A percentile compares a stretch with the other conserved stretches of the same genome.
Evolutionary conservation across 2,888 invertebrate species (phyloP).

Genomic region (Acanthosepion pharaonis): DNA sequence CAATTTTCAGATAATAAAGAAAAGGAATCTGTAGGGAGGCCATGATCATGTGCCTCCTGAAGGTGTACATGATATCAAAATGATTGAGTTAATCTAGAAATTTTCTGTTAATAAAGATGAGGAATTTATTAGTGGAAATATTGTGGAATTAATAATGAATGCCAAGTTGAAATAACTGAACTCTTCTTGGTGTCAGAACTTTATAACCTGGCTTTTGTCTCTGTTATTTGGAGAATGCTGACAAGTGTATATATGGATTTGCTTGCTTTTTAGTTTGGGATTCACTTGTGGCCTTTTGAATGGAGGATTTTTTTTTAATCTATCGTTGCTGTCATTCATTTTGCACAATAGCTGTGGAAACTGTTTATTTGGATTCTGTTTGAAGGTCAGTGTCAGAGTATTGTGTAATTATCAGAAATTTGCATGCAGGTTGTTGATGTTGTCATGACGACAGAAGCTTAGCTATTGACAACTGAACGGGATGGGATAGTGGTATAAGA

Average conservation of each 20-base stretch:
- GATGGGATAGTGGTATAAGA: not conserved
- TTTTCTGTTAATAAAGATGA: too few relatives aligned
- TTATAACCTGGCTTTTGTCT: too few relatives aligned
- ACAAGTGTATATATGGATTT: not conserved
- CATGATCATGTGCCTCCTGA: too few relatives aligned
- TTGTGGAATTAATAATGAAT: too few relatives aligned
- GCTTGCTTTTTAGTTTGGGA: not conserved
- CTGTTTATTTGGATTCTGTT: constrained; percentile 33
- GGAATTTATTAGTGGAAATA: too few relatives aligned
- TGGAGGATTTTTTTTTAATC: not conserved
- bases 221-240: too few relatives aligned
- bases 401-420: constrained; percentile 33
- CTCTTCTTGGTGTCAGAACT: too few relatives aligned
- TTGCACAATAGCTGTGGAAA: not conserved
- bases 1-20: too few relatives aligned
- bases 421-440: constrained; percentile 14
- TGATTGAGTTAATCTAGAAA: too few relatives aligned
- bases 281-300: not conserved
- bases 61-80: too few relatives aligned
- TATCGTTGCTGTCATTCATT: not conserved
- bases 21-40: too few relatives aligned
- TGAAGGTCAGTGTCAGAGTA: constrained; percentile 15
- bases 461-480: constrained; percentile 33
- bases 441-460: constrained; percentile 17
- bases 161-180: too few relatives aligned